Evolutionary conservation across 2,113 vertebrate species (phyloP).

Genomic region (Notothenia coriiceps): DNA sequence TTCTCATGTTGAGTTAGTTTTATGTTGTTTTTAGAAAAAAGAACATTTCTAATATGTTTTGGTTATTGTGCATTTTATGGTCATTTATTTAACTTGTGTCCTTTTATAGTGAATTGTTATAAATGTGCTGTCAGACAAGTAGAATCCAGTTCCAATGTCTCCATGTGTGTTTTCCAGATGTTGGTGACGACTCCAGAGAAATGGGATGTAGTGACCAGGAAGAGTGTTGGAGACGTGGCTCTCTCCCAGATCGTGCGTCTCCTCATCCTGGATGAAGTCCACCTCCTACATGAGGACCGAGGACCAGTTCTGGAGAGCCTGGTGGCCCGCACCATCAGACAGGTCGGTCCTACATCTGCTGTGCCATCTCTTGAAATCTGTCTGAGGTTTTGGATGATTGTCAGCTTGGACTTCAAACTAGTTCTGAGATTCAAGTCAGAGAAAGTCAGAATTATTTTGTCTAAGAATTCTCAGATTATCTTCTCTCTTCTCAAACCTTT

Average conservation of each 20-base stretch:
- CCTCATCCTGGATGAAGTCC: conserved; percentile 97
- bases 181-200: conserved; percentile 99
- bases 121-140: neutral
- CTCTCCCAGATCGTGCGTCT: conserved; percentile 96
- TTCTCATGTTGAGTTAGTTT: too few species aligned
- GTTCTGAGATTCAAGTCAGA: too few species aligned
- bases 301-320: conserved; percentile 98
- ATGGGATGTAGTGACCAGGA: conserved; percentile 98
- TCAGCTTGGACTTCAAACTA: neutral
- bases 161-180: conserved; percentile 85
- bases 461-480: too few species aligned
- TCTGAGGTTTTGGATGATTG: neutral
- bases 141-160: neutral
- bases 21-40: too few species aligned
- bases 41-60: too few species aligned
- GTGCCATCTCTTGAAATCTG: neutral
- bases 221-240: conserved; percentile 96
- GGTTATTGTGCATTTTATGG: neutral
- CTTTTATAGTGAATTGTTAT: neutral
- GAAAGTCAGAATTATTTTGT: too few species aligned
- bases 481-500: too few species aligned
- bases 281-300: conserved; percentile 96
- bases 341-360: conserved; percentile 82
- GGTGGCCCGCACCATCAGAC: conserved; percentile 95
- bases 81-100: neutral